Percentiles rank a stretch among this genome's conserved stretches.
phyloP scores from a whole-genome alignment of 2,797 vertebrate species.

The Coregonus sp. region DNA sequence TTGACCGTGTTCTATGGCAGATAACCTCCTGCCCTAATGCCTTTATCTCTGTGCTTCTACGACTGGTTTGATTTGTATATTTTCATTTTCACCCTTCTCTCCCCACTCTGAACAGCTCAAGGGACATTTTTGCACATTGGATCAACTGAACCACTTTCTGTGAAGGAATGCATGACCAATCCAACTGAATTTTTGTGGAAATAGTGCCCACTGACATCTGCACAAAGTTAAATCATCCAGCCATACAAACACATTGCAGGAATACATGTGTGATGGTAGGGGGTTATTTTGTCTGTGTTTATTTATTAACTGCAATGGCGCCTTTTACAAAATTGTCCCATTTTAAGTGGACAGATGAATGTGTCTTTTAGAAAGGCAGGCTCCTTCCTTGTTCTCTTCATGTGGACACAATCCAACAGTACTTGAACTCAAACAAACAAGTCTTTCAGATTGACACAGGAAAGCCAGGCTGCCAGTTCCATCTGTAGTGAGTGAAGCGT shows the following conservation, averaged over 20 bases:
- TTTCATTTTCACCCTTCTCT: neutral
- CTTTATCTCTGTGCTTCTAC: conserved; percentile 20
- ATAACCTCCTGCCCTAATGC: conserved; percentile 17
- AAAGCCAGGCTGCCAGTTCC: conserved; percentile 62
- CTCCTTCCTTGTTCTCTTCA: conserved; percentile 62
- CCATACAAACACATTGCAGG: conserved; percentile 33
- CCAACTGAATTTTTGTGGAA: conserved; percentile 16
- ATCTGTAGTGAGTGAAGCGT: conserved; percentile 58
- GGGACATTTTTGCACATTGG: neutral
- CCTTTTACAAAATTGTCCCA: conserved; percentile 68
- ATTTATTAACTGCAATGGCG: conserved; percentile 61
- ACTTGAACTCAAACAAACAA: conserved; percentile 72
- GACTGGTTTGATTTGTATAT: conserved; percentile 14
- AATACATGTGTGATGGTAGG: conserved; percentile 31
- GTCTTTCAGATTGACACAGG: conserved; percentile 46
- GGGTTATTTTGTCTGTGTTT: conserved; percentile 54
- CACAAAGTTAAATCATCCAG: conserved; percentile 40
- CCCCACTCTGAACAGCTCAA: conserved; percentile 13
- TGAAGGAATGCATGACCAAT: conserved; percentile 18
- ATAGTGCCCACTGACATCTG: conserved; percentile 30
- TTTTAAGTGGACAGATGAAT: conserved; percentile 76
- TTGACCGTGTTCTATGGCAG: conserved; percentile 20
- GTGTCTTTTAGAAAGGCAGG: conserved; percentile 80
- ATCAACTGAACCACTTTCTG: conserved; percentile 5
- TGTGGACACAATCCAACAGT: conserved; percentile 67